Conservation (phyloP, 2,888 invertebrate genomes). For the Lasioglossum oenotherae region DNA sequence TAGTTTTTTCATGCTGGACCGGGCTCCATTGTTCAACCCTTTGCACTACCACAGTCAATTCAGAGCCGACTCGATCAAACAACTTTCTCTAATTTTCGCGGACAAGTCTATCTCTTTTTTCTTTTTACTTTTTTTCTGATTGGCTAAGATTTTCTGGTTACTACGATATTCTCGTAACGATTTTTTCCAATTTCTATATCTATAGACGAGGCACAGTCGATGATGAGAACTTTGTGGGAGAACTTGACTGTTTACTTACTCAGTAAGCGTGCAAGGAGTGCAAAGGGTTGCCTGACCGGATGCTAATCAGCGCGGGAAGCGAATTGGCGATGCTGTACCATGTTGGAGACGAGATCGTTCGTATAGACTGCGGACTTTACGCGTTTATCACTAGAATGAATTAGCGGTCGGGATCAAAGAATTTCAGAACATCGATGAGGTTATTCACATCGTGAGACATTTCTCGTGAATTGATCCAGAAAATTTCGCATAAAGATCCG, state of each 20-base stretch:
- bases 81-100: not conserved
- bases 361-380: not conserved
- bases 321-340: constrained; percentile 6
- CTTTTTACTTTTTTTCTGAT: not conserved
- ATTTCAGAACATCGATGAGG: too few relatives aligned
- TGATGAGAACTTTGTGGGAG: not conserved
- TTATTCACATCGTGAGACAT: too few relatives aligned
- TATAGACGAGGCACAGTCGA: not conserved
- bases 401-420: too few relatives aligned
- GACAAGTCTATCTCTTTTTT: not conserved
- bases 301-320: constrained; percentile 23
- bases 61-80: constrained; percentile 20
- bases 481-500: not conserved
- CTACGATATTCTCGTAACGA: not conserved
- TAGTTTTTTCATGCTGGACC: constrained; percentile 59
- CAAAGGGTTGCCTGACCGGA: constrained; percentile 51
- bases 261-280: constrained; percentile 43
- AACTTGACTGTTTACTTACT: constrained; percentile 48
- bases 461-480: not conserved
- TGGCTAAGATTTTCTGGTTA: not conserved
- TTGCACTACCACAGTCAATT: constrained; percentile 57
- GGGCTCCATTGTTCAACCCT: constrained; percentile 37
- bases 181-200: not conserved
- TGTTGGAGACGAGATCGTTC: constrained; percentile 48
- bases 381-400: not conserved